Base-by-base conservation (phyloP, 2,888 invertebrate genomes). In the Nemoura dubitans region DNA sequence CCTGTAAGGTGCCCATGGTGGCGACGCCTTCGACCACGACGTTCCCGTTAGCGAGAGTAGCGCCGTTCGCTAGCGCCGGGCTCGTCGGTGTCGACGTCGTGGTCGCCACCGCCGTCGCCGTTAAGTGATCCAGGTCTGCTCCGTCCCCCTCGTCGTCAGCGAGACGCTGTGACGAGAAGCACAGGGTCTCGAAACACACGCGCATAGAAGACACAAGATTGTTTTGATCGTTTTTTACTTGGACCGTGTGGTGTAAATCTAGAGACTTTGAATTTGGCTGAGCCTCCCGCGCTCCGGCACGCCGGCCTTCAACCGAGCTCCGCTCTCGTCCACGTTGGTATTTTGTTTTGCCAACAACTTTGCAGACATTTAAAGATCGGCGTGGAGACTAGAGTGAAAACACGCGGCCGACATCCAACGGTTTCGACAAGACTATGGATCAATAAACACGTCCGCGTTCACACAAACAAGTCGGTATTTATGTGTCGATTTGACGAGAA, bases 161-260 rank as follows among this genome's bases (percentile, higher is more conserved):
- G 92, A 95, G 95, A 94, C 95, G 95, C 95, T 95, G 94, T 94
- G 96, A 96, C 94, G 96, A 96, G 95, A 97, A 97, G 95, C 97
- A 97, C 93, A 96, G 94, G 94, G 95, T 95, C 93, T 96, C 96
- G 93, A 97, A 96, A 93, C 97, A 97, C 94, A 97, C 96, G 94
- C 96, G 96, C 97, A 97, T 97, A 95, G 95, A 21, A 59, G 59
- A 95, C 94, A 83, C 26, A 83, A 42, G 26, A 21, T 83, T 83
- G 30, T 36, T 42, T 83, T 83, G 59, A 43, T 83, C 76, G 26
- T 26, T 84, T 84, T 84, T 29, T 21, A 83, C 83, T 21, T 7
- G 6, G 81, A 3, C 28, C 81, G 29, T n/a, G n/a, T 30, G 81
- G n/a, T 30, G 81, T 30, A 28, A 81, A 28, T 81, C 30, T 28